phyloP scores from a whole-genome alignment of 1,140 invertebrate genomes.

The Mycetomoellerius zeteki region DNA sequence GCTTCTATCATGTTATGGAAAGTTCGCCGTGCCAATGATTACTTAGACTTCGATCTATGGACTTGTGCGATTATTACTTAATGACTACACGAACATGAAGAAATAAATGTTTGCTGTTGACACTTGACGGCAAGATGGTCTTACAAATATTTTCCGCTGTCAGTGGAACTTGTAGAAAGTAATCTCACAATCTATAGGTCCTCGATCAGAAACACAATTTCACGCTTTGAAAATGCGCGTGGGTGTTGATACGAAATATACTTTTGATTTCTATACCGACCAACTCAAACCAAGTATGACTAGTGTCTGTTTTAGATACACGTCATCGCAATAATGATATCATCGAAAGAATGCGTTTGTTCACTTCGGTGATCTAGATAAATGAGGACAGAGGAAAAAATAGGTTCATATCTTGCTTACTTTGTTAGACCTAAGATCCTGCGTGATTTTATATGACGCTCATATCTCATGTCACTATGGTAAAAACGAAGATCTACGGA shows the following conservation, averaged over 20 bases:
- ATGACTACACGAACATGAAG: conserved; percentile 15
- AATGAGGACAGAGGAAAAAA: background rate
- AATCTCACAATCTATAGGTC: conserved; percentile 15
- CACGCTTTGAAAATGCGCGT: background rate
- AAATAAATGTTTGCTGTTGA: conserved; percentile 28
- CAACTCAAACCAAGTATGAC: conserved; percentile 23
- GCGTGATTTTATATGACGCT: conserved; percentile 16
- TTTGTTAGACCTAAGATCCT: background rate
- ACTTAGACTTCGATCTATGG: conserved; percentile 3
- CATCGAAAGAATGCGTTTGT: conserved; percentile 46
- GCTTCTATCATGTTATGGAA: background rate
- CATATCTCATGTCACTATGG: conserved; percentile 20
- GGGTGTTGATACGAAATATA: conserved; percentile 36
- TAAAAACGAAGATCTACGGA: conserved; percentile 19
- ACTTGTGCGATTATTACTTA: conserved; percentile 21
- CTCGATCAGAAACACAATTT: conserved; percentile 19
- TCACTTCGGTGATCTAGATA: conserved; percentile 24
- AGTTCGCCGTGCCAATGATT: conserved; percentile 2
- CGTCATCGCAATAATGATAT: conserved; percentile 44
- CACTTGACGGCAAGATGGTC: background rate
- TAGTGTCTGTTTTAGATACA: conserved; percentile 29
- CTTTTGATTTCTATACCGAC: conserved; percentile 44
- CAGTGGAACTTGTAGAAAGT: conserved; percentile 43
- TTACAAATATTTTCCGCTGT: conserved; percentile 21
- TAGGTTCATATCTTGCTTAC: background rate